phyloP scores from a whole-genome alignment of 2,113 vertebrate species.

The Pseudolaguvia tuberculata region DNA sequence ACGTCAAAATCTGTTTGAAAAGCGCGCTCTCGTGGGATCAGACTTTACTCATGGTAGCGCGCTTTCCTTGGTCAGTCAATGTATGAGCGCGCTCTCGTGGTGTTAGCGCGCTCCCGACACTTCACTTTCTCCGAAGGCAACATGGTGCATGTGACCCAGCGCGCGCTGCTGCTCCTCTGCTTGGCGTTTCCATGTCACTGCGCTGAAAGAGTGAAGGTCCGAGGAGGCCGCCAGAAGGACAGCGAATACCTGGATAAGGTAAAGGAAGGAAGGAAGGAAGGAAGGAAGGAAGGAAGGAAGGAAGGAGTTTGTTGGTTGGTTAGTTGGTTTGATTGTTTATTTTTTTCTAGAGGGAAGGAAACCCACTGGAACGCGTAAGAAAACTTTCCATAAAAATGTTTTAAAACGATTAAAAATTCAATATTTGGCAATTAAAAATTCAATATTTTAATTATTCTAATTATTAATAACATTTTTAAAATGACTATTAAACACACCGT shows the following conservation, averaged over 20 bases:
- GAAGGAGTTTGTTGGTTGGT: neutral
- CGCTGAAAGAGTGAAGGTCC: conserved; percentile 49
- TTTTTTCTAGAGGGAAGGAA: neutral
- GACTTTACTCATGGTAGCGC: neutral
- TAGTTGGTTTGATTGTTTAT: neutral
- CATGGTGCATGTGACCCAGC: conserved; percentile 45
- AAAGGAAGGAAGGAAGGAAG: too few species aligned
- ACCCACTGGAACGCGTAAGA: neutral
- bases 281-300: too few species aligned
- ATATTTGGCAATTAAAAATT: too few species aligned
- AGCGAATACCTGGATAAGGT: conserved; percentile 56
- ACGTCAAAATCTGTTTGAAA: neutral
- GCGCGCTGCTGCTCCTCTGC: conserved; percentile 46
- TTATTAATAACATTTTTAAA: too few species aligned
- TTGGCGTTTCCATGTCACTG: conserved; percentile 43
- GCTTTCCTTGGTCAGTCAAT: neutral
- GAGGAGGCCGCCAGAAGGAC: conserved; percentile 54
- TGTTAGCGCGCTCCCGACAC: neutral
- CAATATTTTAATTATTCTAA: too few species aligned
- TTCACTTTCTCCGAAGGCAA: neutral
- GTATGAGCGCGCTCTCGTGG: neutral
- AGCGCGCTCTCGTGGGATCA: neutral
- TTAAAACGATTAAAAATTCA: too few species aligned
- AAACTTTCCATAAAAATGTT: neutral
- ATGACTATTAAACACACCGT: too few species aligned